phyloP scores from a whole-genome alignment of 2,888 invertebrate genomes.

The Eilema griseolum region DNA sequence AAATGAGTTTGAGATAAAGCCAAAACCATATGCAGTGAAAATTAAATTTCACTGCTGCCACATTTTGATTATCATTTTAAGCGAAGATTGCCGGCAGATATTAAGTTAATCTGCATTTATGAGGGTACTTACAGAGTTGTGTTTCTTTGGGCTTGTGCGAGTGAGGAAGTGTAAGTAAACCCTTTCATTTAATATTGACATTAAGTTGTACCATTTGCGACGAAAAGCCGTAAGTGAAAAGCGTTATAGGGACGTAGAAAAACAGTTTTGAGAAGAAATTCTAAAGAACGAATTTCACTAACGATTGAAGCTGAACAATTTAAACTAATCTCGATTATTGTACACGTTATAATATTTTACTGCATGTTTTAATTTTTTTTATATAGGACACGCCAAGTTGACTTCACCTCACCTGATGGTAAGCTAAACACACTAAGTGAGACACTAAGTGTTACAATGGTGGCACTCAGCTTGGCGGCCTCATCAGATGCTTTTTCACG shows the following conservation, averaged over 20 bases:
- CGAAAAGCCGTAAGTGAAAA: not conserved
- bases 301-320: not conserved
- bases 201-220: not conserved
- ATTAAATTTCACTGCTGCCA: not conserved
- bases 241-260: not conserved
- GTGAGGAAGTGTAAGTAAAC: not conserved
- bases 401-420: too few species aligned
- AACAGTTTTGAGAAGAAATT: not conserved
- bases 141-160: not conserved
- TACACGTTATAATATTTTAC: too few species aligned
- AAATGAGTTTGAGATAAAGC: not conserved
- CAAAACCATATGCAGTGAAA: not conserved
- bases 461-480: too few species aligned
- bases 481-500: too few species aligned
- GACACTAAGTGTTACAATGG: too few species aligned
- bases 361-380: too few species aligned
- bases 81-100: not conserved
- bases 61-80: not conserved
- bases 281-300: not conserved
- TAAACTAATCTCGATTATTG: too few species aligned
- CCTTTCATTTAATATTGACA: not conserved
- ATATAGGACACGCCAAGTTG: too few species aligned
- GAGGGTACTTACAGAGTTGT: not conserved
- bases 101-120: not conserved
- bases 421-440: too few species aligned